Evolutionary conservation across 2,113 vertebrate genomes (phyloP).

Genomic region (Rhabdomys dilectus): DNA sequence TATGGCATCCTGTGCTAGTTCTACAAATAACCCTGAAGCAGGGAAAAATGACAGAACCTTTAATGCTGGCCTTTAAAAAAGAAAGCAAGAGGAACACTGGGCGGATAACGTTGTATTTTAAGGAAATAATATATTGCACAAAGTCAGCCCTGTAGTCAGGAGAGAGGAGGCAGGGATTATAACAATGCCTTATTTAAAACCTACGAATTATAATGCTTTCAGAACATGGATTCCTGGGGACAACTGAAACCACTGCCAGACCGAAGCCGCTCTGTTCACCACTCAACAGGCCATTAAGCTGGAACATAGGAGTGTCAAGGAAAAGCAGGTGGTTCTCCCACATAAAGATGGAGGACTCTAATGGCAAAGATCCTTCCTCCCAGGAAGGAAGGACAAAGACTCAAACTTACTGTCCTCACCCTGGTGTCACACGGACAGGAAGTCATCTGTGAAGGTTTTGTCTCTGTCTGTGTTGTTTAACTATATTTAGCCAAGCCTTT

Average conservation of each 20-base stretch:
- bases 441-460: not conserved
- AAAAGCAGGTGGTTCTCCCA: too few species aligned
- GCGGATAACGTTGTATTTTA: not conserved
- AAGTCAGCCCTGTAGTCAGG: not conserved
- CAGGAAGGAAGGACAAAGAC: not conserved
- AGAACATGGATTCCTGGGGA: too few species aligned
- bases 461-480: not conserved
- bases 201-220: too few species aligned
- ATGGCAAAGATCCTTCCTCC: too few species aligned
- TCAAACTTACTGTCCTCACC: not conserved
- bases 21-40: not conserved
- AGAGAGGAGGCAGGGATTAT: too few species aligned
- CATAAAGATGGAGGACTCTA: too few species aligned
- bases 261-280: too few species aligned
- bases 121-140: not conserved
- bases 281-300: too few species aligned
- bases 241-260: too few species aligned
- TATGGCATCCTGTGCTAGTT: not conserved
- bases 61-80: not conserved
- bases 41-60: not conserved
- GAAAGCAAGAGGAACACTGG: not conserved
- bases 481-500: not conserved
- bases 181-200: too few species aligned
- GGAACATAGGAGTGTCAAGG: too few species aligned
- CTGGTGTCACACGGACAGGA: fast-evolving